Evolutionary conservation across 2,797 vertebrate genomes (phyloP).

Genomic region (Balearica regulorum): DNA sequence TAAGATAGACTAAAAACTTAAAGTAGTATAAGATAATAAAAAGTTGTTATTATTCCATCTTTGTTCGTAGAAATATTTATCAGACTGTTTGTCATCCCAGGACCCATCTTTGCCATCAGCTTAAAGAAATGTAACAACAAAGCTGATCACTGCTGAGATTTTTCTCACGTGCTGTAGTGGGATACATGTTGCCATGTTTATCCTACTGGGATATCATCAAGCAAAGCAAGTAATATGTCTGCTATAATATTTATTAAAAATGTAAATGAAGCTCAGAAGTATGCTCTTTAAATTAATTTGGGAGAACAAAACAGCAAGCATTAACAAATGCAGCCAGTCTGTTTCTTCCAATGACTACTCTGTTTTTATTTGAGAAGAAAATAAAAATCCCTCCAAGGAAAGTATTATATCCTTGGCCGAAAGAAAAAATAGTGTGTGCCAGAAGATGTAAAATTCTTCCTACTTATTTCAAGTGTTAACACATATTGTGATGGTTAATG

Average conservation of each 20-base stretch:
- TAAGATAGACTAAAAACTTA: neutral
- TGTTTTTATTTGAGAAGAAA: constrained; percentile 32
- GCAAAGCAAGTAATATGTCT: constrained; percentile 23
- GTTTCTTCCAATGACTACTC: constrained; percentile 20
- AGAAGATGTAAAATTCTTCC: neutral
- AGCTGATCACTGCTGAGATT: neutral
- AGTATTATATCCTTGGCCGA: neutral
- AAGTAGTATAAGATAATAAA: neutral
- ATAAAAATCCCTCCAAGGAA: neutral
- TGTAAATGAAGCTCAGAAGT: constrained; percentile 39
- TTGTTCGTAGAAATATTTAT: neutral
- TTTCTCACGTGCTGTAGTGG: neutral
- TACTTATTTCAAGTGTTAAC: neutral
- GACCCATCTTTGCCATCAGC: neutral
- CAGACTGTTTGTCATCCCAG: neutral
- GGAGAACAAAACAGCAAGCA: constrained; percentile 36
- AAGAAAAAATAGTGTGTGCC: constrained; percentile 19
- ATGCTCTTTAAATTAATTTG: constrained; percentile 50
- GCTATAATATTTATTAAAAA: constrained; percentile 46
- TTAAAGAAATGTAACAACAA: neutral
- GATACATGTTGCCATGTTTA: neutral
- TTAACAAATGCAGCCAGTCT: constrained; percentile 32
- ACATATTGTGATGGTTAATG: neutral
- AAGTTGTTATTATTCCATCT: neutral
- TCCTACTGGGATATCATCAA: constrained; percentile 1